Conservation (phyloP, 1,140 invertebrate species). For the Sarcophaga bullata region DNA sequence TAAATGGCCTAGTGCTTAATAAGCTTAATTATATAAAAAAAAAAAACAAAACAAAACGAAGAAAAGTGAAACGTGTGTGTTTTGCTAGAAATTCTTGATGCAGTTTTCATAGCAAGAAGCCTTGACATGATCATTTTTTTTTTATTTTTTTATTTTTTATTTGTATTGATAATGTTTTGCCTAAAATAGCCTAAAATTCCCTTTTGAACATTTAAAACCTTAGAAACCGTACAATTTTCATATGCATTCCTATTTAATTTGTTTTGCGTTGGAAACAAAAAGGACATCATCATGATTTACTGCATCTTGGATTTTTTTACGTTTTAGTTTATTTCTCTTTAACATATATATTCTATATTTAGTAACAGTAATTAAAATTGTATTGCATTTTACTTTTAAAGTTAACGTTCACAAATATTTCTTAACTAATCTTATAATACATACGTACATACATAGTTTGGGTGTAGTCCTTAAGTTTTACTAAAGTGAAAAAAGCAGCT, state of each 20-base stretch:
- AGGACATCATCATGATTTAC: not conserved
- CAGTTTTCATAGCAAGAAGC: not conserved
- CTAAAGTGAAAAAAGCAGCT: not conserved
- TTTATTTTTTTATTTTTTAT: too few relatives aligned
- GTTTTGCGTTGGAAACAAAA: not conserved
- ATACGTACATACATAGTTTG: not conserved
- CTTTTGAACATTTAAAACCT: too few relatives aligned
- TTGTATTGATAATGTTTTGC: constrained; percentile 1
- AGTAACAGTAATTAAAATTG: constrained; percentile 7
- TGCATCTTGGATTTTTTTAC: not conserved
- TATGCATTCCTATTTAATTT: not conserved
- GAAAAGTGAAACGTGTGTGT: not conserved
- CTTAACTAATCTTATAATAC: not conserved
- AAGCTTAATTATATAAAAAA: not conserved
- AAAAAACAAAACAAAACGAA: too few relatives aligned
- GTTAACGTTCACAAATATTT: constrained; percentile 16
- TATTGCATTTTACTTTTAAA: not conserved
- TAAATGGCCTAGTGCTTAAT: not conserved
- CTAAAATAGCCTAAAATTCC: not conserved
- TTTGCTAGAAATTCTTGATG: constrained; percentile 19
- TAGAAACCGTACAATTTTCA: not conserved
- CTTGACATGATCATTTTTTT: constrained; percentile 1
- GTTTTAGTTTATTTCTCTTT: not conserved
- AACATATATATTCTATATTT: not conserved
- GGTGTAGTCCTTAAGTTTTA: constrained; percentile 26